Conservation (phyloP, 2,113 vertebrate genomes). For the Xenopus laevis region DNA sequence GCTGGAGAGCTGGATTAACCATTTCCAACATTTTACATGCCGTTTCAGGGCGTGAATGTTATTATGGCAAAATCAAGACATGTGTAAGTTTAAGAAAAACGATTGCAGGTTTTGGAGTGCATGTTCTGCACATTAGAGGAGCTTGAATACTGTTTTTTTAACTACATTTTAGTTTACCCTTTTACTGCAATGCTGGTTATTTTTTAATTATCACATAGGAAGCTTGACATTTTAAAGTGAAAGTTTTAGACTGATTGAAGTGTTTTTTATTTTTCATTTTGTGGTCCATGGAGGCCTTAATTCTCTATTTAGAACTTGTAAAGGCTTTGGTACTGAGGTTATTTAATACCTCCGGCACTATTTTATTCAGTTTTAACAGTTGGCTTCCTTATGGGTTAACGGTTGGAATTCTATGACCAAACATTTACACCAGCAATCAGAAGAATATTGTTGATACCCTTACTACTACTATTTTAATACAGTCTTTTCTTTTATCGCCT, state of each 20-base stretch:
- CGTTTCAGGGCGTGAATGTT: neutral
- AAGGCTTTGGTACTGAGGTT: slow-evolving; percentile 23
- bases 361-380: neutral
- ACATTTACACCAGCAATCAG: slow-evolving; percentile 34
- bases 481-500: neutral
- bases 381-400: slow-evolving; percentile 13
- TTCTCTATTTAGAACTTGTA: slow-evolving; percentile 17
- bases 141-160: neutral
- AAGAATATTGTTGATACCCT: neutral
- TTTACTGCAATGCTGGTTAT: neutral
- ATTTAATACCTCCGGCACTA: neutral
- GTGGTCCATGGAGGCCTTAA: slow-evolving; percentile 16
- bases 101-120: neutral
- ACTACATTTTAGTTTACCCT: neutral
- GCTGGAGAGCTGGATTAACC: neutral
- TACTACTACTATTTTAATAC: neutral
- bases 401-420: slow-evolving; percentile 23
- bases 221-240: slow-evolving; percentile 21
- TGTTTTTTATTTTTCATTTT: slow-evolving; percentile 16
- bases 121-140: neutral
- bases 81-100: neutral
- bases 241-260: slow-evolving; percentile 29
- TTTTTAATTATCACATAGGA: slow-evolving; percentile 22
- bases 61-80: neutral
- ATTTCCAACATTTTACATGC: neutral